A percentile compares a stretch with the other conserved stretches of the same genome.
Evolutionary conservation across 1,140 invertebrate genomes (phyloP).

Genomic region (Lucilia sericata): DNA sequence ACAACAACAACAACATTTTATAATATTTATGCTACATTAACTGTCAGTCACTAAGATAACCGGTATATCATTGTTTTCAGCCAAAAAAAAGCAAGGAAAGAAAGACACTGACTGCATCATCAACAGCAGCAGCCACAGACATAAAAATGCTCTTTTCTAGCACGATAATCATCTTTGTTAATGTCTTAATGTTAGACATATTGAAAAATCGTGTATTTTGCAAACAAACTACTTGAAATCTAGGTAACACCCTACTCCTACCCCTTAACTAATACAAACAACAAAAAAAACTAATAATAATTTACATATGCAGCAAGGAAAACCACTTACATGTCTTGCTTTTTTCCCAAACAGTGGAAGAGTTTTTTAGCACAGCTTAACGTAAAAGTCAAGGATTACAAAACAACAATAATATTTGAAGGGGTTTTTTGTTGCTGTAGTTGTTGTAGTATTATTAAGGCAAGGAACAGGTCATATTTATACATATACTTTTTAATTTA

Average conservation of each 20-base stretch:
- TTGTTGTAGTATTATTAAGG: background rate
- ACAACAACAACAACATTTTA: background rate
- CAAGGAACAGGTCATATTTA: slow-evolving; percentile 5
- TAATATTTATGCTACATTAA: slow-evolving; percentile 23
- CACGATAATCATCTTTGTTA: background rate
- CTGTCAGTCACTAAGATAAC: slow-evolving; percentile 18
- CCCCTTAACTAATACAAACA: background rate
- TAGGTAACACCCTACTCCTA: background rate
- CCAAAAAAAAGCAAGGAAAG: background rate
- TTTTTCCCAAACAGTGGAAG: background rate
- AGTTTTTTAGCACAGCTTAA: background rate
- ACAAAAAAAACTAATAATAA: slow-evolving; percentile 11
- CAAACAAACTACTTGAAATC: background rate
- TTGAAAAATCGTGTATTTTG: slow-evolving; percentile 10
- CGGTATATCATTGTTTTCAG: background rate
- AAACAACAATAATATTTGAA: background rate
- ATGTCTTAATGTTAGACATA: background rate
- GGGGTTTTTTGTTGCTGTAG: background rate
- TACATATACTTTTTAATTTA: slow-evolving; percentile 8
- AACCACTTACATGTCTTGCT: background rate
- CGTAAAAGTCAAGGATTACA: slow-evolving; percentile 43
- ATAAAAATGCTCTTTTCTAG: background rate
- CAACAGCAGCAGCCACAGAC: background rate
- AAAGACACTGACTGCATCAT: background rate
- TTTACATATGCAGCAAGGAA: slow-evolving; percentile 27